Base-by-base conservation (phyloP, 2,797 vertebrate genomes). In the Mallotus villosus region DNA sequence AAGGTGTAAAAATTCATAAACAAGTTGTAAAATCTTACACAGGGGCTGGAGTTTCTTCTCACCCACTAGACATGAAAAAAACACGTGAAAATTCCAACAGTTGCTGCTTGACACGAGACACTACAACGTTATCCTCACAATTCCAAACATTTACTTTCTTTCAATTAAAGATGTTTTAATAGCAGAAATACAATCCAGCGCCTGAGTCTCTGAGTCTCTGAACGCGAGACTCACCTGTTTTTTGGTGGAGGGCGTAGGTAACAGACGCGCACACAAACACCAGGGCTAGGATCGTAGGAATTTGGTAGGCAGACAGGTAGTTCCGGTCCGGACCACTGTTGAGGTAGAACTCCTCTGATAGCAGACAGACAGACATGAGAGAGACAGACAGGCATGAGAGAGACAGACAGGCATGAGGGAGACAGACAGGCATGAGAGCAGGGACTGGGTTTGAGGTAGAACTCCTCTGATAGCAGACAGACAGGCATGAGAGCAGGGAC, bases 331-430 rank as follows among this genome's bases (percentile, higher is more conserved):
- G 63, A 0, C 46, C 1, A 49, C 32, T 75, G 22, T 8, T 60
- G 34, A 25, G 29, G 37, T 65, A 75, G 63, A 70, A 71, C 22
- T 37, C 55, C 37, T 71, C 74, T 75, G 68, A 32, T 5, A 41
- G 8, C n/a, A 58, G 27, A 60, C 29, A 29, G 29, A 29, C 29
- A 29, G 29, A 4, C 4, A 29, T 2, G 4, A 4, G 2, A 29
- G 29, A 29, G 29, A 29, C 29, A 29, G 29, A 29, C 29, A 29
- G 29, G 29, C 4, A 29, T 29, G 4, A 4, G 29, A 29, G 29
- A 29, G n/a, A n/a, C 29, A 29, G 29, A 29, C 29, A 29, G 29
- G 29, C 4, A 29, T 29, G 4, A 2, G 4, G 29, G 2, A 29
- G 29, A 4, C 29, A 29, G 29, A 29, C 29, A 29, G 29, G 29